Base-by-base conservation (phyloP, 2,888 invertebrate genomes). In the Nomada hirtipes region DNA sequence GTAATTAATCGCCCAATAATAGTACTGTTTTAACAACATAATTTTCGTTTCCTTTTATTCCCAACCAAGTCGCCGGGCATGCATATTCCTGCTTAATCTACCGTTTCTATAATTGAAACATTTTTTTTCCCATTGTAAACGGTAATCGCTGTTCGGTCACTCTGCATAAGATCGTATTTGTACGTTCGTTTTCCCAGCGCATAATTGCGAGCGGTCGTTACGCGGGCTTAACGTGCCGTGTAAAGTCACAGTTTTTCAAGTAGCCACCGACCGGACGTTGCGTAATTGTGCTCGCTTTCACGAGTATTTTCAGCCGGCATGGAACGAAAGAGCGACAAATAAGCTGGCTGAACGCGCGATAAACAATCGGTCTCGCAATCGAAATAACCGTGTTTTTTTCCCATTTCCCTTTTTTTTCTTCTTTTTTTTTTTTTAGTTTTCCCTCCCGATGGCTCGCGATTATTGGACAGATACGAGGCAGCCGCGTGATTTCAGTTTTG, bases 211-310 rank as follows among this genome's bases (percentile, higher is more conserved):
- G 84, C 89, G 92, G 91, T 90, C 89, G 90, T 90, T 89, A 89
- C 85, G 86, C 86, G 85, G 79, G 88, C 81, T 89, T 89, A 92
- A 91, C 90, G 90, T 84, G 85, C 89, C 91, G 90, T 91, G 90
- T 91, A 92, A 92, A 91, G 88, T 90, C 87, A 79, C 88, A 88
- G 89, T 91, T 91, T 92, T 91, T 90, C 91, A 86, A 87, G 86
- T 82, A 84, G 81, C 79, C 75, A 68, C 20, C 72, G 82, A 84
- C 87, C 90, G 89, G 89, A 90, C 86, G 89, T 89, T 86, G 83
- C 86, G 85, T 89, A 90, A 90, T 91, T 90, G 88, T 90, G 87
- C 83, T 85, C 70, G 82, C 77, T 79, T 77, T 85, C 78, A 64
- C 71, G 73, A 68, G 68, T 67, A 44, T 63, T 76, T 76, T 82